A percentile compares a stretch with the other conserved stretches of the same genome.
Evolutionary conservation across 37 sponge, comb jelly and placozoan species (phyloP).

Genomic region (Crambe crambe): DNA sequence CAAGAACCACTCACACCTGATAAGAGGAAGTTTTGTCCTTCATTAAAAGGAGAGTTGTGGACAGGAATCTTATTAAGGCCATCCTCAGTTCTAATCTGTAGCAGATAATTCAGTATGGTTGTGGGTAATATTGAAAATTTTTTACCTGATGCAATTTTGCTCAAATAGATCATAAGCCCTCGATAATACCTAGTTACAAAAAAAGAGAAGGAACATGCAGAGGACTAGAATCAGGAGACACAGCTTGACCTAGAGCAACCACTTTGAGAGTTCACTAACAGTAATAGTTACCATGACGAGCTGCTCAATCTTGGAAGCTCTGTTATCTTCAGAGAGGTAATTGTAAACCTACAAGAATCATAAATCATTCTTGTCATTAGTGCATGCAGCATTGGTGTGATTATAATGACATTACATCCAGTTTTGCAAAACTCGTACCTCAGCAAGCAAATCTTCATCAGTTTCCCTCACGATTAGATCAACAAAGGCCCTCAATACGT

Average conservation of each 20-base stretch:
- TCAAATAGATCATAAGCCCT: not conserved
- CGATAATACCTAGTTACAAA: not conserved
- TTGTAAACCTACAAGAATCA: not conserved
- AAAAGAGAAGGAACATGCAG: too few species aligned
- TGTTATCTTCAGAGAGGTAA: not conserved
- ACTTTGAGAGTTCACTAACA: not conserved
- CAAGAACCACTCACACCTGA: not conserved
- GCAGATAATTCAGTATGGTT: not conserved
- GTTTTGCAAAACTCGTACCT: too few species aligned
- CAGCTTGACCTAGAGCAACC: too few species aligned
- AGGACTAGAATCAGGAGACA: too few species aligned
- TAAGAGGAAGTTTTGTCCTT: not conserved
- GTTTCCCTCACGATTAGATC: not conserved
- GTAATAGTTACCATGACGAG: not conserved
- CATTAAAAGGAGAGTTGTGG: not conserved
- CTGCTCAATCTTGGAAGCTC: not conserved
- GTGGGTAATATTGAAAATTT: not conserved
- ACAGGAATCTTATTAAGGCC: not conserved
- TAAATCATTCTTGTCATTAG: not conserved
- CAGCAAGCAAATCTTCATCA: not conserved
- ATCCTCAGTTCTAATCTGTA: constrained; percentile 19
- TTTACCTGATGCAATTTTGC: not conserved
- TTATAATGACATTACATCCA: too few species aligned
- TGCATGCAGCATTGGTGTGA: not conserved
- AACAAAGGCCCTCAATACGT: not conserved